Percentiles rank a stretch among this genome's conserved stretches.
phyloP scores from a whole-genome alignment of 92 coral and sea anemone species.

The Epizoanthus ramosus region DNA sequence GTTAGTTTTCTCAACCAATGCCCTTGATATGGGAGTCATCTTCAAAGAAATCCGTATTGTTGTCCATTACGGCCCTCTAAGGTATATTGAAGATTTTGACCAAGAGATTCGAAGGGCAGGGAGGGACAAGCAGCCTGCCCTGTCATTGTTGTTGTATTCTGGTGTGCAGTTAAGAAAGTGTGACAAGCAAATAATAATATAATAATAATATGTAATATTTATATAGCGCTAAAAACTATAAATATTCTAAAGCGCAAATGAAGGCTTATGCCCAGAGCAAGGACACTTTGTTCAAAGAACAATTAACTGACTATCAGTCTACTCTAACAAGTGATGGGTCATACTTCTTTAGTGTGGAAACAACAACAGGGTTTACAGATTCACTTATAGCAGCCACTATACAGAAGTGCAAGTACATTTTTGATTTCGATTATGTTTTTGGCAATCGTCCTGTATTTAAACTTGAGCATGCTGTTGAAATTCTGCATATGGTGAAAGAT shows the following conservation, averaged over 20 bases:
- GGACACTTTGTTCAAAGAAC: slow-evolving; percentile 22
- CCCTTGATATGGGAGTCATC: slow-evolving; percentile 61
- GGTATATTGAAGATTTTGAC: slow-evolving; percentile 45
- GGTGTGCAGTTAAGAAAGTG: slow-evolving; percentile 40
- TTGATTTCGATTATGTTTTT: slow-evolving; percentile 45
- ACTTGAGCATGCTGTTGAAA: slow-evolving; percentile 51
- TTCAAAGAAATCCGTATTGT: slow-evolving; percentile 26
- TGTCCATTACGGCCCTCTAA: slow-evolving; percentile 42
- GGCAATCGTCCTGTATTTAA: slow-evolving; percentile 51
- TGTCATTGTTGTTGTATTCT: slow-evolving; percentile 6
- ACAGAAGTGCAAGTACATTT: slow-evolving; percentile 41
- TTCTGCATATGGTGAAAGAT: slow-evolving; percentile 49
- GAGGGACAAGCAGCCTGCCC: slow-evolving; percentile 26
- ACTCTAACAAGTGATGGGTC: neutral
- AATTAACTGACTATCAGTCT: slow-evolving; percentile 41
- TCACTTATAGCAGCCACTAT: slow-evolving; percentile 22
- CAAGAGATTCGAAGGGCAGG: slow-evolving; percentile 47
- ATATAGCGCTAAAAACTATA: too few species aligned
- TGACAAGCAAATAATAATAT: too few species aligned
- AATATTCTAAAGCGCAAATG: too few species aligned
- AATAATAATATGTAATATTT: too few species aligned
- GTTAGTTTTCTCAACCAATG: slow-evolving; percentile 70
- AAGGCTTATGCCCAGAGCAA: slow-evolving; percentile 27
- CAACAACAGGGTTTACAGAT: slow-evolving; percentile 40
- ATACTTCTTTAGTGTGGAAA: slow-evolving; percentile 5